phyloP scores from a whole-genome alignment of 2,113 vertebrate genomes.

The Climacteris rufus region DNA sequence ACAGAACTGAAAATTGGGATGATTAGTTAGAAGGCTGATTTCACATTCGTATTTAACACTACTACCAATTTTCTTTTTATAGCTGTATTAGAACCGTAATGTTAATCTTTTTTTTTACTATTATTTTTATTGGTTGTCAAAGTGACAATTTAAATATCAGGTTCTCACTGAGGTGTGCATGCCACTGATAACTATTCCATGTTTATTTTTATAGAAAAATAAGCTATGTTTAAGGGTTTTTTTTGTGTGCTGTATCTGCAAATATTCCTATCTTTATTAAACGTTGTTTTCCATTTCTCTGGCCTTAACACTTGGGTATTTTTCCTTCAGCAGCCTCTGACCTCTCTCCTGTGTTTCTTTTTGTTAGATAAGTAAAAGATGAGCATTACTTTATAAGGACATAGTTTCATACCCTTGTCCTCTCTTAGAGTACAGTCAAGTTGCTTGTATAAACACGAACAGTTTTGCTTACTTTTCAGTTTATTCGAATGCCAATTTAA shows the following conservation, averaged over 20 bases:
- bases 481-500: background rate
- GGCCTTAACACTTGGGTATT: constrained; percentile 23
- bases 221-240: background rate
- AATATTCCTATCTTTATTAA: background rate
- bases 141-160: background rate
- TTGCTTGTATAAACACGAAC: constrained; percentile 54
- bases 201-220: background rate
- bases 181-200: background rate
- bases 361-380: constrained; percentile 67
- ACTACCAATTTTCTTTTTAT: background rate
- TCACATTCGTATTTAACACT: background rate
- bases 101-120: background rate
- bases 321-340: constrained; percentile 47
- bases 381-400: constrained; percentile 70
- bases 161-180: background rate
- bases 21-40: background rate
- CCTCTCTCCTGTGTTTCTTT: constrained; percentile 51
- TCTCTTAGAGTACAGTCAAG: constrained; percentile 42
- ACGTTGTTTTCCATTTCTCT: constrained; percentile 48
- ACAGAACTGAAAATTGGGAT: background rate
- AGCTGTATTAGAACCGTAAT: background rate
- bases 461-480: constrained; percentile 59
- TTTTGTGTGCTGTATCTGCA: background rate
- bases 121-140: background rate
- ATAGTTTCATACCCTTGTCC: constrained; percentile 54